These are phyloP conservation scores for Limnephilus marmoratus DNA, from an alignment of 2,888 invertebrate genomes.

Conservation along the genomic window DNA sequence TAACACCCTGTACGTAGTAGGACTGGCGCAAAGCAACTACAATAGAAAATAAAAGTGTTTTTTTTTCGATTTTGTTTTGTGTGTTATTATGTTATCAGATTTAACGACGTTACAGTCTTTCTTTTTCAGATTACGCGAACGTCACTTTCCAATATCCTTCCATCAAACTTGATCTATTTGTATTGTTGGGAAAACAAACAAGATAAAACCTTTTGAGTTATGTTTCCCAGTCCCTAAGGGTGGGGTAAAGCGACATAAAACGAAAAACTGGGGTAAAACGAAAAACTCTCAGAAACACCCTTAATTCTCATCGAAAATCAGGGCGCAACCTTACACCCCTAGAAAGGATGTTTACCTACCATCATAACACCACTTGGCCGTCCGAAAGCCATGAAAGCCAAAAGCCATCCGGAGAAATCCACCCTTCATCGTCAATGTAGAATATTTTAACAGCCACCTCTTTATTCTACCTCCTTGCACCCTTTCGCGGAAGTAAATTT, in stretches of 20 bases:
- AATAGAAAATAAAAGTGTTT: background rate
- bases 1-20: no score
- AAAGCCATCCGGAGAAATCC: background rate
- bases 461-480: background rate
- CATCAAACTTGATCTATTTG: background rate
- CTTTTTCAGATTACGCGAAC: background rate
- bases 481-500: background rate
- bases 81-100: no score
- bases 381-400: background rate
- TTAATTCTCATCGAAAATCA: constrained; percentile 8
- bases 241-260: background rate
- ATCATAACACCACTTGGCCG: constrained; percentile 41
- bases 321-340: constrained; percentile 3
- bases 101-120: no score
- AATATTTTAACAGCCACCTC: background rate
- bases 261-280: no score
- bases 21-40: background rate
- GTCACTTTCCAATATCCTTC: background rate
- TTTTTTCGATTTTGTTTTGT: background rate
- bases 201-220: background rate
- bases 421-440: background rate
- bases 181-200: background rate
- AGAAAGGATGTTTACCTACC: background rate
- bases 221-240: background rate
- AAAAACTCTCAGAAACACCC: background rate